Evolutionary conservation across 2,888 invertebrate genomes (phyloP), one percentile per base, ranked within the genome.

Genomic region (Drosophila phalerata): DNA sequence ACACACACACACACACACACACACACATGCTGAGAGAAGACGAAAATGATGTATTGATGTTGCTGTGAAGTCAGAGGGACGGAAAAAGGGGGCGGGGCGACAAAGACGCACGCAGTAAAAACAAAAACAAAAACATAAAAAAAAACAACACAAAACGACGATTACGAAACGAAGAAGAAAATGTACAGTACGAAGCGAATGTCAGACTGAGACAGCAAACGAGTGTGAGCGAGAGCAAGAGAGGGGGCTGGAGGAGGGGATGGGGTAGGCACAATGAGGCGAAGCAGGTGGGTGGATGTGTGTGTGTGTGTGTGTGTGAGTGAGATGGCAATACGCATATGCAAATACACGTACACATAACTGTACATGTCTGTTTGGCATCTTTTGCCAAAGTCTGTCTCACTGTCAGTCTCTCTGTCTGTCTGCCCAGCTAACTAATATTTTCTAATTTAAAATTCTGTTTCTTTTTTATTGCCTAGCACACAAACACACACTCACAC

Each of bases 401-500:
- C 22, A 22, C 28, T 38, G 61, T 30, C 38, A 2, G 52, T 40
- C 63, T 51, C 37, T 67, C 63, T 64, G 61, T 57, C 65, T 52
- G 69, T 76, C 62, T 78, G 78, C 73, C 47, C 49, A 67, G 77
- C 77, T 81, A 85, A 88, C 85, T 85, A 88, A 85, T 88, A 85
- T 88, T 88, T 88, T 88, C 88, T 84, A 85, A 88, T 85, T 88
- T 88, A 84, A 86, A 85, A 88, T 88, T 88, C 88, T 88, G 88
- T 88, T 88, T 85, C 85, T 88, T 85, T 84, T 87, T 85, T 87
- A 85, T 85, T 88, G 78, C 79, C 67, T 11, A 53, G 40, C 56
- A 56, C 65, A 62, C 53, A 32, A 61, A 61, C 37, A 34, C 53
- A 11, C 38, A 9, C 48, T 11, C 34, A 40, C 51, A 9, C 49